Conservation (phyloP, 2,797 vertebrate genomes). For the Masticophis lateralis region DNA sequence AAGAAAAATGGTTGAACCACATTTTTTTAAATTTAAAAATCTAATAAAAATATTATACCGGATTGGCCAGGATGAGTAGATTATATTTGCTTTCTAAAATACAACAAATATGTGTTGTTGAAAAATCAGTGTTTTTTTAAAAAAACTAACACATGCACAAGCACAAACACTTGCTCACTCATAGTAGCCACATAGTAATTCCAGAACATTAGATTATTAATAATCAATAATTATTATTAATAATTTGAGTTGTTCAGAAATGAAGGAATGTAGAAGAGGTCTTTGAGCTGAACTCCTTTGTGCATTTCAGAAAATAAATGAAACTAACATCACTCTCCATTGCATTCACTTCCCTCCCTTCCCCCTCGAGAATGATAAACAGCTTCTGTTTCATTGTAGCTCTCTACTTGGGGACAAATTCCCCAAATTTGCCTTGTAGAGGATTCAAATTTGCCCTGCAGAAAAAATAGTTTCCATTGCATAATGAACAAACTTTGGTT, state of each 20-base stretch:
- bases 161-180: background rate
- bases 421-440: background rate
- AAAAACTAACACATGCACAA: background rate
- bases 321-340: background rate
- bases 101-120: background rate
- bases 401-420: background rate
- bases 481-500: background rate
- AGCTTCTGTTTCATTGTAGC: background rate
- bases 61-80: background rate
- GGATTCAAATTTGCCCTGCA: background rate
- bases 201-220: background rate
- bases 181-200: background rate
- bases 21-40: background rate
- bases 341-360: background rate
- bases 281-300: background rate
- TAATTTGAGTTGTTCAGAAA: background rate
- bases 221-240: background rate
- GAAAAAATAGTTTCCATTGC: background rate
- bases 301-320: background rate
- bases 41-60: background rate
- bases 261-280: background rate
- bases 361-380: background rate
- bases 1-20: background rate
- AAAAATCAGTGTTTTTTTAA: background rate
- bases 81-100: background rate